A percentile compares a stretch with the other conserved stretches of the same genome.
phyloP scores from a whole-genome alignment of 2,797 vertebrate species.

The Alcedo quadribrachys region DNA sequence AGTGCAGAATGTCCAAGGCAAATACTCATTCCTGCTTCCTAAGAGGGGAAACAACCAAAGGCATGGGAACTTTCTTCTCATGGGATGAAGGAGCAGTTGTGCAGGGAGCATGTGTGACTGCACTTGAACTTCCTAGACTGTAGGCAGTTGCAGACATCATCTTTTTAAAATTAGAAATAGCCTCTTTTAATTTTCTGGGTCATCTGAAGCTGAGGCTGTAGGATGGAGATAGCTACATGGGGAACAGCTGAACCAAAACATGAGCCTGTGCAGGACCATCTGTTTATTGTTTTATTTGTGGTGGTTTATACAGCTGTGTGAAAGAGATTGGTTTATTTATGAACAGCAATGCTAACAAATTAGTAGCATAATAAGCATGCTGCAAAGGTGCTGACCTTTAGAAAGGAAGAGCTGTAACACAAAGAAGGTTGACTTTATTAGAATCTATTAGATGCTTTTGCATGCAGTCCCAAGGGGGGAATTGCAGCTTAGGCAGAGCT shows the following conservation, averaged over 20 bases:
- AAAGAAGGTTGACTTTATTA: neutral
- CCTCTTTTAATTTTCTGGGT: neutral
- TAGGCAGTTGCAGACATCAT: neutral
- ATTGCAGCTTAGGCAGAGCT: neutral
- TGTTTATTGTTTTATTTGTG: neutral
- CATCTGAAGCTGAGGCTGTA: neutral
- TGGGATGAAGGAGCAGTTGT: neutral
- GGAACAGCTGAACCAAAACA: neutral
- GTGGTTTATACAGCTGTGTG: neutral
- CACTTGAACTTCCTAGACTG: neutral
- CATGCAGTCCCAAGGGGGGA: neutral
- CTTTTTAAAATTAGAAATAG: neutral
- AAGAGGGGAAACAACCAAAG: neutral
- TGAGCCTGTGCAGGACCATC: neutral
- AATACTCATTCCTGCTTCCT: neutral
- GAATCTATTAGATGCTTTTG: neutral
- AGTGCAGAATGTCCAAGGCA: neutral
- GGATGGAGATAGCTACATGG: neutral
- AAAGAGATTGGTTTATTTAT: neutral
- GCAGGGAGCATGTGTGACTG: neutral
- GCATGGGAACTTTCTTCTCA: neutral
- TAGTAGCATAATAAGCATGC: neutral
- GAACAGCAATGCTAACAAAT: constrained; percentile 6
- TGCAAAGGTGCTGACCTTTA: constrained; percentile 18
- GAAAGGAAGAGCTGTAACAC: neutral